A percentile compares a stretch with the other conserved stretches of the same genome.
Conservation (phyloP, 2,113 vertebrate genomes). For the Triplophysa rosa region DNA sequence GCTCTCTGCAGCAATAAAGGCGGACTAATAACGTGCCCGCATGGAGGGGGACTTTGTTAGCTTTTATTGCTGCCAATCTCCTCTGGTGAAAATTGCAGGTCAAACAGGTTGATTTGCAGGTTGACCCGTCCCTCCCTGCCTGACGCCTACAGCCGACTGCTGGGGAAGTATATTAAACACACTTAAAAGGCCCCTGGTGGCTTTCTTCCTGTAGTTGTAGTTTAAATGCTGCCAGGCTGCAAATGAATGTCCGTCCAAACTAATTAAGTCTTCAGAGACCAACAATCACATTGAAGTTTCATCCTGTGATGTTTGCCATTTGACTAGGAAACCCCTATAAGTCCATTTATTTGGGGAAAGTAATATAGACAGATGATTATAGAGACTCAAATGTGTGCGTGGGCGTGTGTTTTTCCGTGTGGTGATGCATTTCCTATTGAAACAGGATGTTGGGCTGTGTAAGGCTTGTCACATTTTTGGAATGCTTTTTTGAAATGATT, state of each 20-base stretch:
- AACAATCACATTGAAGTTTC: conserved; percentile 76
- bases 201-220: conserved; percentile 60
- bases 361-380: too few species aligned
- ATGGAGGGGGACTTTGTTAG: conserved; percentile 10
- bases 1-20: conserved; percentile 37
- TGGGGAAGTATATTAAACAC: conserved; percentile 71
- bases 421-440: too few species aligned
- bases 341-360: too few species aligned
- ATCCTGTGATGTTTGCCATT: background rate
- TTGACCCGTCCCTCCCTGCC: conserved; percentile 62
- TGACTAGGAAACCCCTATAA: background rate
- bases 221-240: conserved; percentile 69
- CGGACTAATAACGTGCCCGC: conserved; percentile 41
- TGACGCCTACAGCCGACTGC: conserved; percentile 62
- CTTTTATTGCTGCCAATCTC: conserved; percentile 61
- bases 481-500: too few species aligned
- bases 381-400: too few species aligned
- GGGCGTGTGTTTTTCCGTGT: too few species aligned
- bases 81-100: conserved; percentile 67
- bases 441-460: too few species aligned
- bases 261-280: conserved; percentile 72
- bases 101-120: conserved; percentile 68
- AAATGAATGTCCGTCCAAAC: conserved; percentile 62
- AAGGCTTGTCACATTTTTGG: too few species aligned
- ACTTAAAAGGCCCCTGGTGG: conserved; percentile 71